Conservation (phyloP, 2,888 invertebrate genomes). For the Erpobdella octoculata region DNA sequence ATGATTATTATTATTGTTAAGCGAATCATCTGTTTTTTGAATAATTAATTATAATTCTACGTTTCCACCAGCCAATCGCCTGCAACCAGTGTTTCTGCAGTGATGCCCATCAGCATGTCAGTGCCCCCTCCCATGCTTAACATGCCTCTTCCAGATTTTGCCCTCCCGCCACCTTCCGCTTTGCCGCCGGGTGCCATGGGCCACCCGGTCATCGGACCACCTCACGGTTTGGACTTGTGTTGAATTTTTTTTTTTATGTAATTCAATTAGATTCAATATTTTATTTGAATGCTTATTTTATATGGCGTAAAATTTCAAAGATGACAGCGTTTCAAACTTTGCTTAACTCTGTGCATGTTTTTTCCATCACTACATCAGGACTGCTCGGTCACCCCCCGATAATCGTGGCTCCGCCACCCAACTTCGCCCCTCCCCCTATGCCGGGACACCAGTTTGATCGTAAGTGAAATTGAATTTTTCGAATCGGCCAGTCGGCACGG, state of each 20-base stretch:
- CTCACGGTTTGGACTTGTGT: constrained; percentile 16
- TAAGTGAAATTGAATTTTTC: constrained; percentile 2
- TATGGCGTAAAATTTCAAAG: background rate
- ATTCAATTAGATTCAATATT: background rate
- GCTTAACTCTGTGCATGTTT: no score
- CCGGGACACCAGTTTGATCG: constrained; percentile 28
- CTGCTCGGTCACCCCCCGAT: constrained; percentile 36
- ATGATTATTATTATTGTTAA: no score
- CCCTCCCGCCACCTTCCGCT: constrained; percentile 34
- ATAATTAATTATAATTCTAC: background rate
- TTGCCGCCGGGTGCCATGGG: constrained; percentile 22
- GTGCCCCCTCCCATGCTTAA: constrained; percentile 27
- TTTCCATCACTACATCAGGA: no score
- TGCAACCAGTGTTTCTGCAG: constrained; percentile 18
- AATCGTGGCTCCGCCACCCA: constrained; percentile 41
- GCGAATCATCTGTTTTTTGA: no score
- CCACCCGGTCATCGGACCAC: constrained; percentile 27
- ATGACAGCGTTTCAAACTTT: background rate
- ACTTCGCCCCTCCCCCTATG: constrained; percentile 24
- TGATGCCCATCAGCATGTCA: constrained; percentile 24
- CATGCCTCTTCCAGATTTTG: constrained; percentile 36
- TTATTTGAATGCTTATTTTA: no score
- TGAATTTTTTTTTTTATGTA: background rate
- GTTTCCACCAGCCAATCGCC: background rate
- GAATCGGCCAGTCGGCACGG: background rate